Evolutionary conservation across 1,140 invertebrate genomes (phyloP), one percentile per base, ranked within the genome.

Genomic region (Ditylenchus dipsaci): DNA sequence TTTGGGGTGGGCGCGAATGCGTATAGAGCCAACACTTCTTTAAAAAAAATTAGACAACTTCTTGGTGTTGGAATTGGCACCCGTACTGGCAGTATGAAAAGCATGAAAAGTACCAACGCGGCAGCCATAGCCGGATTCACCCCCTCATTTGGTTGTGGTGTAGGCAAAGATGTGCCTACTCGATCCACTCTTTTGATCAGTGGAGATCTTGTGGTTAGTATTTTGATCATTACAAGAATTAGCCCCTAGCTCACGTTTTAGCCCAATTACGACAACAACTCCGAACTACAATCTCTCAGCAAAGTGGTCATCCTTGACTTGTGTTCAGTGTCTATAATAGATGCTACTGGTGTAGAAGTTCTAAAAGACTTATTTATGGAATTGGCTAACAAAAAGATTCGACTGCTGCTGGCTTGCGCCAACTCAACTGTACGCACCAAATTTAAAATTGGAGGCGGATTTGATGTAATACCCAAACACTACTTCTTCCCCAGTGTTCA

Each of bases 1-100:
- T n/a, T n/a, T n/a, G n/a, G n/a, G n/a, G n/a, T n/a, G n/a, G n/a
- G n/a, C n/a, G n/a, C n/a, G n/a, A n/a, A n/a, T n/a, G n/a, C n/a
- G n/a, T n/a, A n/a, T n/a, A n/a, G n/a, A n/a, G n/a, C n/a, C n/a
- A n/a, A n/a, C n/a, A n/a, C n/a, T n/a, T n/a, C n/a, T n/a, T n/a
- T n/a, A n/a, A 53, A 19, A 26, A 53, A 53, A 7, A 53, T 38
- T 38, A 75, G 75, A 19, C 75, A 76, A 65, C 70, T 76, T 45
- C 63, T 76, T 27, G 75, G 75, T 19, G 66, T 77, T n/a, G 75
- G 75, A 53, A 72, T 76, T 56, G 75, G 75, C 26, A 76, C 75
- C 11, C 72, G 75, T 27, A 67, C 76, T 21, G 75, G 75, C 13
- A 75, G 71, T 26, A 76, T 76, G 75, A 76, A 76, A 43, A 75